Evolutionary conservation across 2,797 vertebrate genomes (phyloP), one percentile per base, ranked within the genome.

Genomic region (Lophotriccus pileatus): DNA sequence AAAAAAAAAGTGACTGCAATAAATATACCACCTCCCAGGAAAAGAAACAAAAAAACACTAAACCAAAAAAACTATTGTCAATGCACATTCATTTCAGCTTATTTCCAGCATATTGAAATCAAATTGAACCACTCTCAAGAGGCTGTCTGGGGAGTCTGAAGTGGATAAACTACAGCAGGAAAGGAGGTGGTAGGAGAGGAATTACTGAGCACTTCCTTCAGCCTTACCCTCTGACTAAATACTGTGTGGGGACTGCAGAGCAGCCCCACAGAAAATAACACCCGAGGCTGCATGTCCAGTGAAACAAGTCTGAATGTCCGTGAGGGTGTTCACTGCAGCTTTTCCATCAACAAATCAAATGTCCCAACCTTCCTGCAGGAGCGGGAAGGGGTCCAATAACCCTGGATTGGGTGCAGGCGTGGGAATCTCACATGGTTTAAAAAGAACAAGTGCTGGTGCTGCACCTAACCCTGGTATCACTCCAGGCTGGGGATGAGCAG

Each of bases 371-470:
- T 32, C 55, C 76, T 58, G n/a, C 58, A 56, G 52, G 36, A 58
- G 17, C 2, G 9, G 2, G 27, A 39, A 56, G 30, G 10, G 47
- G 5, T 52, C 67, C 25, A 7, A 3, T 1, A n/a, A 3, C 46
- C 14, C 30, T 13, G 46, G 1, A 10, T 0, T 43, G 22, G 58
- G 36, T 9, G 10, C 1, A 2, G 4, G 20, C 7, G 0, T 0
- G 4, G 49, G 32, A n/a, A 21, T 8, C 32, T 49, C 49, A 7
- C 11, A 13, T 20, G 34, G 24, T 2, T 14, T 17, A 41, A 23
- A 30, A 5, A 14, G 21, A 13, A 14, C 39, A 0, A 7, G 47
- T 1, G 30, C 30, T 32, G 69, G 22, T 16, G 62, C 47, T 41
- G 62, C 2, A 1, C 39, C 34, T 21, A 81, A 0, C 12, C 22